Evolutionary conservation across 1,140 invertebrate genomes (phyloP).

Genomic region (Drosophila seguyi): DNA sequence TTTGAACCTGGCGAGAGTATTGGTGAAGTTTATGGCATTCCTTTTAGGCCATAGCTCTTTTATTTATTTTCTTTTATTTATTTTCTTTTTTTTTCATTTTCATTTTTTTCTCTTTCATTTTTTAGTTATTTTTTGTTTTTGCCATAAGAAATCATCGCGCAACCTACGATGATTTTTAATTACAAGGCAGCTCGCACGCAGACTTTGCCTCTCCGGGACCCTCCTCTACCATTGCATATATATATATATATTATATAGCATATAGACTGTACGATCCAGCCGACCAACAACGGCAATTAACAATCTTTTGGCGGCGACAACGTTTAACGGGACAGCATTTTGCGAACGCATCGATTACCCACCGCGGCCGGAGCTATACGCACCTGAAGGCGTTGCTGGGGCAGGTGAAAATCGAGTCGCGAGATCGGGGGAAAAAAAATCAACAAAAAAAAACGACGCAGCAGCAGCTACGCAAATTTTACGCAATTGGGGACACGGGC

Average conservation of each 20-base stretch:
- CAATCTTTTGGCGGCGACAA: conserved; percentile 61
- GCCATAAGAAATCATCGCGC: background rate
- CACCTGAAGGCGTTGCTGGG: conserved; percentile 28
- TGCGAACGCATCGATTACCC: conserved; percentile 63
- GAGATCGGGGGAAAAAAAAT: conserved; percentile 1
- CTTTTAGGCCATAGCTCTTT: background rate
- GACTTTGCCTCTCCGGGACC: background rate
- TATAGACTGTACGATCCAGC: conserved; percentile 13
- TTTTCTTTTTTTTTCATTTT: too few species aligned
- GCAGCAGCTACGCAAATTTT: conserved; percentile 59
- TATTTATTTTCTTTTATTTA: too few species aligned
- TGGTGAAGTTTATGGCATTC: background rate
- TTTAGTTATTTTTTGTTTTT: background rate
- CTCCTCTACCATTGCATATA: background rate
- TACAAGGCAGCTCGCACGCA: conserved; percentile 19
- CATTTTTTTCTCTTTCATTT: background rate
- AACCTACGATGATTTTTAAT: conserved; percentile 41
- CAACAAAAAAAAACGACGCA: conserved; percentile 14
- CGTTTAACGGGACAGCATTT: conserved; percentile 62
- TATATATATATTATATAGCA: background rate
- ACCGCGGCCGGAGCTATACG: conserved; percentile 16
- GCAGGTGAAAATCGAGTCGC: conserved; percentile 61
- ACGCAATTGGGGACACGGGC: conserved; percentile 63
- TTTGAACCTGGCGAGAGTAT: too few species aligned
- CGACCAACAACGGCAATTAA: conserved; percentile 53